Percentiles rank a stretch among this genome's conserved stretches.
phyloP scores from a whole-genome alignment of 2,888 invertebrate genomes.

The Synanthedon myopaeformis region DNA sequence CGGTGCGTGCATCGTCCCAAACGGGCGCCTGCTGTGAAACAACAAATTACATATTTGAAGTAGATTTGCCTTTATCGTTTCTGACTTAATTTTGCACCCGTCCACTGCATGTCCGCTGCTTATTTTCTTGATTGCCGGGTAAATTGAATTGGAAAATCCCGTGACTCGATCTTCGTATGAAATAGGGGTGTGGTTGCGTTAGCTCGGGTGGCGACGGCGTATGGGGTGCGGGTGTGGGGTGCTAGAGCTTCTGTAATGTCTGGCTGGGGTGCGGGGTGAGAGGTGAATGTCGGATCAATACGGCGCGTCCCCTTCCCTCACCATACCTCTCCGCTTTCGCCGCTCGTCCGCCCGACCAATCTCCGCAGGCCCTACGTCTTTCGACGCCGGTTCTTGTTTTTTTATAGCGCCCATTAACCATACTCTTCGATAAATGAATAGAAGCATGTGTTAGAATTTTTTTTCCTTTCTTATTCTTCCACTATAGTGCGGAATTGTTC shows the following conservation, averaged over 20 bases:
- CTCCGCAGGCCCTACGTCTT: conserved; percentile 66
- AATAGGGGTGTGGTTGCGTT: conserved; percentile 66
- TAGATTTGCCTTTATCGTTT: not conserved
- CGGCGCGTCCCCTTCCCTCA: conserved; percentile 44
- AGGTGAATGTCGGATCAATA: conserved; percentile 47
- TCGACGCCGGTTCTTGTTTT: conserved; percentile 65
- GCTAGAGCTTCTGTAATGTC: conserved; percentile 50
- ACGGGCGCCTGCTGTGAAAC: too few species aligned
- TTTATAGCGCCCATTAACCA: conserved; percentile 63
- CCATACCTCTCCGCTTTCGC: conserved; percentile 22
- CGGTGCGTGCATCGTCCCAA: too few species aligned
- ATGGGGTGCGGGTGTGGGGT: conserved; percentile 28
- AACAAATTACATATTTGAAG: not conserved
- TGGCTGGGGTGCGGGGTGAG: conserved; percentile 24
- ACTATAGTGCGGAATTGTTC: conserved; percentile 18
- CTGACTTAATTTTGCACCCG: not conserved
- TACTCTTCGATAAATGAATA: conserved; percentile 62
- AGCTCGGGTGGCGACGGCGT: conserved; percentile 28
- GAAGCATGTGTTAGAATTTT: conserved; percentile 49
- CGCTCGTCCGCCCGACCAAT: conserved; percentile 37
- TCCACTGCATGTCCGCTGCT: conserved; percentile 6
- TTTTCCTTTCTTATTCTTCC: conserved; percentile 10
- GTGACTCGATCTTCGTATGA: conserved; percentile 54
- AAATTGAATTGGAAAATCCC: conserved; percentile 68
- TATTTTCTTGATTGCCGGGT: conserved; percentile 34